A percentile compares a stretch with the other conserved stretches of the same genome.
These are phyloP conservation scores for Drosophila fungiperda DNA, from an alignment of 2,888 invertebrate genomes.

Conservation along the genomic window DNA sequence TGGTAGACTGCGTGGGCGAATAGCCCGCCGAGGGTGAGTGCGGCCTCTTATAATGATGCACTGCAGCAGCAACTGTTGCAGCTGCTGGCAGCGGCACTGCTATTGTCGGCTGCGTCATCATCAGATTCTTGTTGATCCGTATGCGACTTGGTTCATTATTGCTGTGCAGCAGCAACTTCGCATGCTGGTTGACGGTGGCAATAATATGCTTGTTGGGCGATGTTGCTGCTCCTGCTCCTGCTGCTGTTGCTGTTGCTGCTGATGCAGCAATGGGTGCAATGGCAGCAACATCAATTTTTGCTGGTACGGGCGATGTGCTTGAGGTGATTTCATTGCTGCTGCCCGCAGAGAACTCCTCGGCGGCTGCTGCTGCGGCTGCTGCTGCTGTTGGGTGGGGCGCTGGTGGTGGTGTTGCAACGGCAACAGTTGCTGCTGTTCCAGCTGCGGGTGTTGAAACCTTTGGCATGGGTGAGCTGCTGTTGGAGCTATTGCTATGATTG, in stretches of 20 bases:
- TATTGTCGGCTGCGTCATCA: conserved; percentile 58
- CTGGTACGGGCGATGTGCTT: conserved; percentile 87
- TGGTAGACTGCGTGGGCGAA: conserved; percentile 82
- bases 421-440: background rate
- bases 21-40: conserved; percentile 49
- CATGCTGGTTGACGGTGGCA: conserved; percentile 84
- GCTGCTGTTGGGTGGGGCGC: conserved; percentile 38
- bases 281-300: conserved; percentile 40
- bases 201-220: conserved; percentile 71
- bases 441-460: conserved; percentile 46
- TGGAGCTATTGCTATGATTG: conserved; percentile 38
- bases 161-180: conserved; percentile 82
- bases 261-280: conserved; percentile 36
- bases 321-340: conserved; percentile 89
- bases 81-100: conserved; percentile 40
- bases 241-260: conserved; percentile 24
- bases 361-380: conserved; percentile 75
- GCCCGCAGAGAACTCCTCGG: conserved; percentile 86
- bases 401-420: conserved; percentile 14
- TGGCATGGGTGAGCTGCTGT: conserved; percentile 62
- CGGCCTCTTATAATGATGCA: conserved; percentile 64
- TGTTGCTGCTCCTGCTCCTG: conserved; percentile 38
- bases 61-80: conserved; percentile 49
- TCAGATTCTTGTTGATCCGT: conserved; percentile 84
- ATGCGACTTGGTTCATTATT: conserved; percentile 81